Conservation (phyloP, 2,888 invertebrate species). For the Drosophila niveifrons region DNA sequence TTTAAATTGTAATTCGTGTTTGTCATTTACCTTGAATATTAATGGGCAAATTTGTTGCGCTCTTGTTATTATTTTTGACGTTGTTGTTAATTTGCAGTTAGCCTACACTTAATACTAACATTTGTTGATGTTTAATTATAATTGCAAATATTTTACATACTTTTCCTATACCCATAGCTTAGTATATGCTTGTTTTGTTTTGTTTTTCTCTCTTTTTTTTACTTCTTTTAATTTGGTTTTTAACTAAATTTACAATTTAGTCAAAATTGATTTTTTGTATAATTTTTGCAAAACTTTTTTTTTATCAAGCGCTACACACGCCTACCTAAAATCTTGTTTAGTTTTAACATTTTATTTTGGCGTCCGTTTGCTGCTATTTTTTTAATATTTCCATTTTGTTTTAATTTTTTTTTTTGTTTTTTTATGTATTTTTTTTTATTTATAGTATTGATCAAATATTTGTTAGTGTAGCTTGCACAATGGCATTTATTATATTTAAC, state of each 20-base stretch:
- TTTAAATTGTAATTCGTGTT: slow-evolving; percentile 58
- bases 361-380: slow-evolving; percentile 46
- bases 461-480: slow-evolving; percentile 57
- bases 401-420: slow-evolving; percentile 26
- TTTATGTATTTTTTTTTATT: slow-evolving; percentile 40
- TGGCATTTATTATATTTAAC: slow-evolving; percentile 59
- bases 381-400: slow-evolving; percentile 9
- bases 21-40: slow-evolving; percentile 69
- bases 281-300: slow-evolving; percentile 48
- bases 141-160: slow-evolving; percentile 77
- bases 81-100: slow-evolving; percentile 65
- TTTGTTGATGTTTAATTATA: slow-evolving; percentile 47
- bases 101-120: slow-evolving; percentile 62
- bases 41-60: slow-evolving; percentile 53
- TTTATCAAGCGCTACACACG: slow-evolving; percentile 56
- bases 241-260: slow-evolving; percentile 74
- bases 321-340: slow-evolving; percentile 57
- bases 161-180: slow-evolving; percentile 48
- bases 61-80: slow-evolving; percentile 19
- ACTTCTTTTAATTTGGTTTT: slow-evolving; percentile 17
- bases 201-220: neutral
- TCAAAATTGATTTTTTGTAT: slow-evolving; percentile 67
- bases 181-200: slow-evolving; percentile 56
- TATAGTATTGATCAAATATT: slow-evolving; percentile 62
- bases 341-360: slow-evolving; percentile 38